These are phyloP conservation scores for Folsomia manolachei DNA, from an alignment of 2,888 invertebrate genomes.

Conservation along the genomic window DNA sequence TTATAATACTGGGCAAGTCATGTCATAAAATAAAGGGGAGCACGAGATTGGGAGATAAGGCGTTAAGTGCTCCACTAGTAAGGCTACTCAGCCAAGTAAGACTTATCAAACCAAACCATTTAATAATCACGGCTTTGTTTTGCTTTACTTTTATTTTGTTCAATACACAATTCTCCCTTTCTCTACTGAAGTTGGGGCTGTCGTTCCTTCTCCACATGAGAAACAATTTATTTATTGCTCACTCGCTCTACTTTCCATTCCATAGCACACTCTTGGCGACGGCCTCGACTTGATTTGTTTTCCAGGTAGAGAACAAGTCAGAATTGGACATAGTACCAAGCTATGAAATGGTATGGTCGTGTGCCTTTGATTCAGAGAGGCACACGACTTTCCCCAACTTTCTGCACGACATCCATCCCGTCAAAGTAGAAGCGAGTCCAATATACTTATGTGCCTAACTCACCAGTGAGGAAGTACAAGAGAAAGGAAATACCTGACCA, in stretches of 20 bases:
- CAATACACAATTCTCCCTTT: not conserved
- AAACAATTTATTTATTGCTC: constrained; percentile 4
- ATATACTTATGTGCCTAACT: no score
- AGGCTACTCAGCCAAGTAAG: not conserved
- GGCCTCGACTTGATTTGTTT: not conserved
- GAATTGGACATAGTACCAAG: not conserved
- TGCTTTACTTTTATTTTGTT: not conserved
- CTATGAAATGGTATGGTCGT: not conserved
- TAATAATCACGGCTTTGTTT: not conserved
- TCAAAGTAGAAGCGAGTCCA: no score
- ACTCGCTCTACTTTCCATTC: not conserved
- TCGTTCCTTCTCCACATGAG: no score
- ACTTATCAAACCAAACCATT: not conserved
- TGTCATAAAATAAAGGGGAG: no score
- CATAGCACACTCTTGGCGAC: not conserved
- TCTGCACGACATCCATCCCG: not conserved
- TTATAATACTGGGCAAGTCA: no score
- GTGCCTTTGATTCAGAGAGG: not conserved
- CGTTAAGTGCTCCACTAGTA: not conserved
- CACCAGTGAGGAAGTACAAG: no score
- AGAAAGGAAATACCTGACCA: not conserved
- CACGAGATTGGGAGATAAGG: constrained; percentile 2
- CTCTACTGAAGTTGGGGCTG: not conserved
- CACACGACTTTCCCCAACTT: not conserved
- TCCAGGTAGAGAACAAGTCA: constrained; percentile 3